Evolutionary conservation across 2,797 vertebrate species (phyloP).

Genomic region (Eidolon dupreanum): DNA sequence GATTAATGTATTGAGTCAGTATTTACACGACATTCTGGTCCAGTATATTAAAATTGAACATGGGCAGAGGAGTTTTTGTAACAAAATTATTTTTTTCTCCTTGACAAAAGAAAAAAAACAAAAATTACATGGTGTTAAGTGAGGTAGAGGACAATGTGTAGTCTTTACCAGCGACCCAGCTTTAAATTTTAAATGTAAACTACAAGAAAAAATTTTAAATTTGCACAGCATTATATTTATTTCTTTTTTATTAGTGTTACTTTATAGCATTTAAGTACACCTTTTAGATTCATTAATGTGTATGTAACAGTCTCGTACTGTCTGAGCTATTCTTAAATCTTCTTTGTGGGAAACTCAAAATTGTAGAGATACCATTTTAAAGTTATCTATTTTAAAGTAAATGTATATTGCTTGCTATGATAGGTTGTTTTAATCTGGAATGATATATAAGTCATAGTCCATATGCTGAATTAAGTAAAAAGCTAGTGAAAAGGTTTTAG

Average conservation of each 20-base stretch:
- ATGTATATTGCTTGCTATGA: not conserved
- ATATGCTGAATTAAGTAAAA: not conserved
- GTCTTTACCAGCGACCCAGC: not conserved
- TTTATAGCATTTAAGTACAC: not conserved
- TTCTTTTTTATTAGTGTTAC: not conserved
- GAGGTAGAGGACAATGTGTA: not conserved
- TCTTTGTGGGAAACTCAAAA: not conserved
- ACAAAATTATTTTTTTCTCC: not conserved
- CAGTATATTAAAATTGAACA: not conserved
- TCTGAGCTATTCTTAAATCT: not conserved
- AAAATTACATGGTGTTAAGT: not conserved
- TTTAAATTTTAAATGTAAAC: slow-evolving; percentile 25
- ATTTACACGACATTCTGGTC: not conserved
- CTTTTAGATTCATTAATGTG: not conserved
- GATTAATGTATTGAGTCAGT: slow-evolving; percentile 3
- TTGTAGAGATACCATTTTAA: not conserved
- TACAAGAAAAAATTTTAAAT: not conserved
- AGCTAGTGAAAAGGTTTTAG: not conserved
- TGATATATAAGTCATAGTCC: not conserved
- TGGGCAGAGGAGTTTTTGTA: not conserved
- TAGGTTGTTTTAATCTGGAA: not conserved
- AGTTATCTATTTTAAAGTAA: not conserved
- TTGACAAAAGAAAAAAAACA: not conserved
- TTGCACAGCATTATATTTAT: not conserved
- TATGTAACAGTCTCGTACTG: not conserved